These are phyloP conservation scores for mouse (Mus musculus) DNA, from an alignment of 2,113 vertebrate genomes.

Conservation along the genomic window GRCm39 chr5:83631501-83632000, in stretches of 20 bases:
- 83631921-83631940: no score
- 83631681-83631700: neutral
- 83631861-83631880: neutral
- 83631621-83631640: neutral
- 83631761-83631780: neutral
- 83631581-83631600: no score
- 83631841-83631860: neutral
- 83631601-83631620: neutral
- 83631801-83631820: slow-evolving; percentile 1
- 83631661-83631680: neutral
- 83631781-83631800: neutral
- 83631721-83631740: neutral
- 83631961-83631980: neutral
- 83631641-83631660: neutral
- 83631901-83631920: neutral
- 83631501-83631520: no score
- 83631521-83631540: no score
- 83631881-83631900: no score
- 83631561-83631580: neutral
- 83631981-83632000: neutral
- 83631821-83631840: neutral
- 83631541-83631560: neutral
- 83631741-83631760: neutral
- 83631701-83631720: neutral
- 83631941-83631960: neutral